Evolutionary conservation across 2,797 vertebrate species (phyloP).

Genomic region (Morus bassanus): DNA sequence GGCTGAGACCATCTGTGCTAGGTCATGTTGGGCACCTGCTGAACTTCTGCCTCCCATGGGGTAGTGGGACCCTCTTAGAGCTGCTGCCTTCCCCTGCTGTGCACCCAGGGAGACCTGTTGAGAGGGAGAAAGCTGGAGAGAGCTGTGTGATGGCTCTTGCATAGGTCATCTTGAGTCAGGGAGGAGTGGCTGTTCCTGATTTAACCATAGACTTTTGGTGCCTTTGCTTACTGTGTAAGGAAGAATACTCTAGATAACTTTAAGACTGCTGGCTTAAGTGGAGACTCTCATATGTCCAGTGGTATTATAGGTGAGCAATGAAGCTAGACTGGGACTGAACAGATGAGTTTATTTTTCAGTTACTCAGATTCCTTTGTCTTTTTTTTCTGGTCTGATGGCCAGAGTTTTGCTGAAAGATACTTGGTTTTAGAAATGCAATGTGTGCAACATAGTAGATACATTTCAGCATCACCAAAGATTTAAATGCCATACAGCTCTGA

Average conservation of each 20-base stretch:
- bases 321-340: not conserved
- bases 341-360: not conserved
- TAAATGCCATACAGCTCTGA: not conserved
- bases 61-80: not conserved
- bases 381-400: not conserved
- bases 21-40: not conserved
- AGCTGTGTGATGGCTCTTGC: not conserved
- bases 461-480: not conserved
- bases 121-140: not conserved
- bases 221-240: not conserved
- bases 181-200: not conserved
- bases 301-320: not conserved
- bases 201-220: not conserved
- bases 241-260: not conserved
- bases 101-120: not conserved
- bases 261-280: not conserved
- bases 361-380: not conserved
- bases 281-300: not conserved
- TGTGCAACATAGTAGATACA: not conserved
- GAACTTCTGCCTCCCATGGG: rapidly evolving
- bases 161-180: not conserved
- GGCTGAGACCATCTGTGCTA: not conserved
- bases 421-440: not conserved
- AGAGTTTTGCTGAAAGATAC: not conserved
- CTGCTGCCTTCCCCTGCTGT: not conserved